Conservation (phyloP, 1,140 invertebrate species). For the Ephestia elutella region DNA sequence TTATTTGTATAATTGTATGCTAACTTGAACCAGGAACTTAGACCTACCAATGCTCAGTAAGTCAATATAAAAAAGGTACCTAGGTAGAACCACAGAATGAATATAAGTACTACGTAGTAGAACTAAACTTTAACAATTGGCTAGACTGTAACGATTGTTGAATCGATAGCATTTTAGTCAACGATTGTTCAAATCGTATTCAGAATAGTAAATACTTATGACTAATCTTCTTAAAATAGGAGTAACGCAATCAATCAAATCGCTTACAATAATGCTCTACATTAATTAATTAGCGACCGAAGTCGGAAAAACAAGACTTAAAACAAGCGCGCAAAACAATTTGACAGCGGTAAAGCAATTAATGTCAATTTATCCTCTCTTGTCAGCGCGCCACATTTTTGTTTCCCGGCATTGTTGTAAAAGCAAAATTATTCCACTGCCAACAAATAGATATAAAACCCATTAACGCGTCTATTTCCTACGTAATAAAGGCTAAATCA, state of each 20-base stretch:
- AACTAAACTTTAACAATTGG: no score
- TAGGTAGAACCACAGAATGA: no score
- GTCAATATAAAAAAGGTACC: no score
- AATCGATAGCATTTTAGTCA: no score
- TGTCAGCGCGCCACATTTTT: conserved; percentile 48
- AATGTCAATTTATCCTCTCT: conserved; percentile 63
- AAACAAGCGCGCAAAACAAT: conserved; percentile 22
- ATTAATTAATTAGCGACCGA: conserved; percentile 49
- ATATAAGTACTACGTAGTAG: no score
- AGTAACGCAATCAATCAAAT: conserved; percentile 35
- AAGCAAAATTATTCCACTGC: conserved; percentile 11
- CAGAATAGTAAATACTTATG: no score
- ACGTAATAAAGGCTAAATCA: conserved; percentile 29
- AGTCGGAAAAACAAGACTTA: conserved; percentile 27
- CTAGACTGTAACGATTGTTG: no score
- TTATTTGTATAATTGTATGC: no score
- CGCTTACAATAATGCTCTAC: conserved; percentile 35
- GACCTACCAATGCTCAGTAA: no score
- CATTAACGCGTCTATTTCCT: conserved; percentile 13
- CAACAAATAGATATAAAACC: conserved; percentile 4
- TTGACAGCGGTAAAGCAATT: conserved; percentile 52
- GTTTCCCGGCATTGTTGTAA: conserved; percentile 40
- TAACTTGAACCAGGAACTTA: no score
- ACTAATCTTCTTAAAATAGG: neutral
- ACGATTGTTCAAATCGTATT: no score